Conservation (phyloP, 1,140 invertebrate genomes). For the Steinernema khuongi region DNA sequence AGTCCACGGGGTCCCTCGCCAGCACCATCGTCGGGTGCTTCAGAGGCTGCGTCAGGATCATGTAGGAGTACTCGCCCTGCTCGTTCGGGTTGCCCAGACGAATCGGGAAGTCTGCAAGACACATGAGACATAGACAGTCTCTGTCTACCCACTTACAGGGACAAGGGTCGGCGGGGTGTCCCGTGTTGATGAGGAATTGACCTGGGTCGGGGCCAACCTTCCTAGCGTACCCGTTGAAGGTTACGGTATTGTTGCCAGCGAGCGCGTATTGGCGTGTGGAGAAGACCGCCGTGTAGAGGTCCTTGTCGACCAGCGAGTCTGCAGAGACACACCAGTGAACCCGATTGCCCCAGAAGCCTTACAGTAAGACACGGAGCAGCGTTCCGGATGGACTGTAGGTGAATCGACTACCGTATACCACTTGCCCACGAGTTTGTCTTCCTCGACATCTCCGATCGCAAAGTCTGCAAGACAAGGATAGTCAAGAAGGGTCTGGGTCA, state of each 20-base stretch:
- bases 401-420: slow-evolving; percentile 50
- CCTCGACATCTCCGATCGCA: slow-evolving; percentile 47
- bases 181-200: slow-evolving; percentile 46
- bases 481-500: no score
- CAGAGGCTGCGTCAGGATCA: slow-evolving; percentile 48
- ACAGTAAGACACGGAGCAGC: slow-evolving; percentile 43
- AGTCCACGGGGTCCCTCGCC: slow-evolving; percentile 40
- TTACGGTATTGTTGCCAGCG: slow-evolving; percentile 24
- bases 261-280: slow-evolving; percentile 41
- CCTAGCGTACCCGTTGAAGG: slow-evolving; percentile 38
- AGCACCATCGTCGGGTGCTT: slow-evolving; percentile 52
- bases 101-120: slow-evolving; percentile 47
- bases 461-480: no score
- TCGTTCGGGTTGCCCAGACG: slow-evolving; percentile 41
- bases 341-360: slow-evolving; percentile 19
- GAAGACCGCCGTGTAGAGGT: slow-evolving; percentile 45
- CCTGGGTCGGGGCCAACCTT: slow-evolving; percentile 50
- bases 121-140: not conserved
- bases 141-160: slow-evolving; percentile 39
- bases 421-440: slow-evolving; percentile 44
- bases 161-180: slow-evolving; percentile 45
- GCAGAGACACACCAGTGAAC: no score
- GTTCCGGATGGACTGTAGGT: slow-evolving; percentile 42
- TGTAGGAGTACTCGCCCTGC: slow-evolving; percentile 44
- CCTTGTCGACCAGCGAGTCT: slow-evolving; percentile 38